Conservation (phyloP, 2,797 vertebrate genomes). For the Arvicola amphibius region DNA sequence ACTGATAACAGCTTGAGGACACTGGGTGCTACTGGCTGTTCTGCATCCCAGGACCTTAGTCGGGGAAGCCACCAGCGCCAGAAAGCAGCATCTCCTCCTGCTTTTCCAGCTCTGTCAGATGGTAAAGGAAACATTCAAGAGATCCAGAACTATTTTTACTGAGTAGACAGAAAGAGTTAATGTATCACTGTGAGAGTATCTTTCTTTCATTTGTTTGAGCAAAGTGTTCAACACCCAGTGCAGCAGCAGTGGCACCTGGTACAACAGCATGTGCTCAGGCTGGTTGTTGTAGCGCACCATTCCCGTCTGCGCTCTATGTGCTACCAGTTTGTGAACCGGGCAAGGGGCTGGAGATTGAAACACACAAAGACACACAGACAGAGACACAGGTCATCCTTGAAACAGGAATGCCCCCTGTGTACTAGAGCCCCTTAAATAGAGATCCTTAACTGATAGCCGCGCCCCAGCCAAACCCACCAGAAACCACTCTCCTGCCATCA, state of each 20-base stretch:
- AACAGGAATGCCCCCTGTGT: no score
- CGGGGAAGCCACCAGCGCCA: neutral
- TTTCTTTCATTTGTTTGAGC: neutral
- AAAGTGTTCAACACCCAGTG: neutral
- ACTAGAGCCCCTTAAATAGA: no score
- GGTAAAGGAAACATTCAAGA: neutral
- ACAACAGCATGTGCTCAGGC: constrained; percentile 92
- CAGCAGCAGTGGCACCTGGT: constrained; percentile 89
- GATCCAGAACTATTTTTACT: neutral
- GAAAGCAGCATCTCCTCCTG: neutral
- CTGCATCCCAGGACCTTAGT: neutral
- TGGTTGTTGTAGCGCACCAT: constrained; percentile 59
- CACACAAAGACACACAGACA: no score
- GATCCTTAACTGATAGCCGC: no score
- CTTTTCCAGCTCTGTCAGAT: neutral
- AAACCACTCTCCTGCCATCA: no score
- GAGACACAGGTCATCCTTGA: no score
- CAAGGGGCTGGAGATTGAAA: no score
- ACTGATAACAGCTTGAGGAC: neutral
- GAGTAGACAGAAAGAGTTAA: neutral
- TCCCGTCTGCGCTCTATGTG: no score
- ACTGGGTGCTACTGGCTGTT: neutral
- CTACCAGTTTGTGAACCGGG: no score
- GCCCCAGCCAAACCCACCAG: no score
- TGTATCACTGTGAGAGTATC: neutral